These are phyloP conservation scores for Hipposideros armiger DNA, from an alignment of 2,113 vertebrate species.

Conservation along the genomic window DNA sequence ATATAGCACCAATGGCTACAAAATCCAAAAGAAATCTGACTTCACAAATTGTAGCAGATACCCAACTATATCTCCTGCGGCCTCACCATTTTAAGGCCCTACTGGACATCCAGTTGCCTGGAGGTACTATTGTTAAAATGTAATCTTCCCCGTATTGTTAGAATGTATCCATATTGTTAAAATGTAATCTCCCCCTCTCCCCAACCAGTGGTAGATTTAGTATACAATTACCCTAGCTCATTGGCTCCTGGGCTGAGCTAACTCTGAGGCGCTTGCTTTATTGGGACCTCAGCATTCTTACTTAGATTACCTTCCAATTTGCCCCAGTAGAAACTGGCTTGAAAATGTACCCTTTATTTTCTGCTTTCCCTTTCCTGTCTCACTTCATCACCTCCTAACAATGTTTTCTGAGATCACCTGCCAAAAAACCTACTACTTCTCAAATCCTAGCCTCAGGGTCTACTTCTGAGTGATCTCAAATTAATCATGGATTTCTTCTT, in stretches of 20 bases:
- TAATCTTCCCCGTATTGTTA: not conserved
- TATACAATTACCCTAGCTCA: not conserved
- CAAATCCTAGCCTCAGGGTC: conserved; percentile 7
- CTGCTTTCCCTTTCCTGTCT: not conserved
- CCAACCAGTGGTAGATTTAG: not conserved
- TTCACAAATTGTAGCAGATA: not conserved
- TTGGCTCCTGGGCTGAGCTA: not conserved
- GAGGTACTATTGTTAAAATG: not conserved
- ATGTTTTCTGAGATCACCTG: not conserved
- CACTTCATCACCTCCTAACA: not conserved
- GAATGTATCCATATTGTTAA: not conserved
- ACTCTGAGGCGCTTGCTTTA: not conserved
- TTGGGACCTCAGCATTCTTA: not conserved
- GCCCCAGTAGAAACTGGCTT: not conserved
- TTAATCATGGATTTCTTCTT: conserved; percentile 53
- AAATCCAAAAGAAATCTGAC: not conserved
- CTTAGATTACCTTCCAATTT: not conserved
- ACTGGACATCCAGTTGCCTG: not conserved
- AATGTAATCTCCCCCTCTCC: not conserved
- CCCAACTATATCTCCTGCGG: not conserved
- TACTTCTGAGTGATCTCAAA: conserved; percentile 48
- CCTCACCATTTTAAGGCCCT: not conserved
- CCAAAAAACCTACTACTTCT: conserved; percentile 25
- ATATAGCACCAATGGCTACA: not conserved
- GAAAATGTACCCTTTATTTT: not conserved